These are phyloP conservation scores for Tortrix viridana DNA, from an alignment of 2,888 invertebrate genomes.

Conservation along the genomic window DNA sequence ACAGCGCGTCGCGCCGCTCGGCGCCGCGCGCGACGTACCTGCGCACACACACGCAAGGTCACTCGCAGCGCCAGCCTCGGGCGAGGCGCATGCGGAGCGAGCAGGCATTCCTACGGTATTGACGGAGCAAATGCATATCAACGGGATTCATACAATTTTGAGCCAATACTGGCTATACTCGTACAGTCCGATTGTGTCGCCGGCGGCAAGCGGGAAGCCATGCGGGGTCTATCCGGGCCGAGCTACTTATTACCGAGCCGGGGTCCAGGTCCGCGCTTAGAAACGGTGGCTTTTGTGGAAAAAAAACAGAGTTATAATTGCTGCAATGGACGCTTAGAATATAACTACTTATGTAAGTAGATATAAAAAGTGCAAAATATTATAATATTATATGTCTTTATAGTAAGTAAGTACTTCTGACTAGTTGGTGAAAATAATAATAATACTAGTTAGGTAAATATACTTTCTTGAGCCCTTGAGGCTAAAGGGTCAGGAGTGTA, in stretches of 20 bases:
- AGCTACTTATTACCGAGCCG: constrained; percentile 52
- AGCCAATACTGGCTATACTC: constrained; percentile 7
- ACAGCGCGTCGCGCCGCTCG: constrained; percentile 31
- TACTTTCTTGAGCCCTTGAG: too few species aligned
- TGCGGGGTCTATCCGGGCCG: constrained; percentile 51
- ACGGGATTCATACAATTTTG: constrained; percentile 22
- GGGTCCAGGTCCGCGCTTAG: constrained; percentile 60
- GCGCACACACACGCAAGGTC: constrained; percentile 37
- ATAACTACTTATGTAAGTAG: too few species aligned
- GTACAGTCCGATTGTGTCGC: constrained; percentile 1
- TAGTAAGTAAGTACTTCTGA: too few species aligned
- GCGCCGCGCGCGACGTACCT: constrained; percentile 43
- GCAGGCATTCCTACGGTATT: constrained; percentile 28
- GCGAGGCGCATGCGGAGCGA: constrained; percentile 37
- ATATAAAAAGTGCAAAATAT: too few species aligned
- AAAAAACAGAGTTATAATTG: constrained; percentile 55
- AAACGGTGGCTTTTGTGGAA: constrained; percentile 73
- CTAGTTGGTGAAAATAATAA: too few species aligned
- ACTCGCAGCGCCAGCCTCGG: not conserved
- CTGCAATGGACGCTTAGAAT: not conserved
- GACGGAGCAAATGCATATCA: constrained; percentile 24
- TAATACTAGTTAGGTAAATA: too few species aligned
- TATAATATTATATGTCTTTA: too few species aligned
- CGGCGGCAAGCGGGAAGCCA: constrained; percentile 56
- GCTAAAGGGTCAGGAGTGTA: too few species aligned